Conservation (phyloP, 1,140 invertebrate genomes). For the Brachionus koreanus region DNA sequence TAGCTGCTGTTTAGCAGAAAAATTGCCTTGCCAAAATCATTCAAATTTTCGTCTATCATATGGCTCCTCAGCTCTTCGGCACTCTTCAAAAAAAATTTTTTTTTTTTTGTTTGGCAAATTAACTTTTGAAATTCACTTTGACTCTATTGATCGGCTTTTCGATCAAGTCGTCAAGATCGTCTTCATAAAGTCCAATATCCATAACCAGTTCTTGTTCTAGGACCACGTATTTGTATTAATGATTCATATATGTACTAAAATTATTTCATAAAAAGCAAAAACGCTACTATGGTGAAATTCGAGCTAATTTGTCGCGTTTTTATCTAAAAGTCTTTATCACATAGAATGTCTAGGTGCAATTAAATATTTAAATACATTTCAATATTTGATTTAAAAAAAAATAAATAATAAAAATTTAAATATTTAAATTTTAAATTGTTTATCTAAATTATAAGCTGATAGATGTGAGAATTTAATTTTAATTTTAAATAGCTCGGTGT, state of each 20-base stretch:
- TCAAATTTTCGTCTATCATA: conserved; percentile 24
- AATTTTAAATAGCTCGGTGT: too few species aligned
- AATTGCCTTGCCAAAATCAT: conserved; percentile 37
- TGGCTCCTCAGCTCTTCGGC: conserved; percentile 25
- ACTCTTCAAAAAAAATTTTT: conserved; percentile 8
- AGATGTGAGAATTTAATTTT: too few species aligned
- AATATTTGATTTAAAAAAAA: neutral
- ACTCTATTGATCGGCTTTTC: conserved; percentile 38
- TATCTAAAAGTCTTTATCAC: neutral
- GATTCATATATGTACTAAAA: neutral
- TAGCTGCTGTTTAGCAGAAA: conserved; percentile 20
- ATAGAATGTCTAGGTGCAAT: neutral
- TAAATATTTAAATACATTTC: neutral
- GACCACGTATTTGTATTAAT: neutral
- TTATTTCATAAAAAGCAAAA: neutral
- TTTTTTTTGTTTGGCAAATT: too few species aligned
- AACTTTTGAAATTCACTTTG: neutral
- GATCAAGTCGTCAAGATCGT: conserved; percentile 9
- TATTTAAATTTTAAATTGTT: too few species aligned
- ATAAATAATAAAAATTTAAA: neutral
- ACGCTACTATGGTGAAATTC: conserved; percentile 18
- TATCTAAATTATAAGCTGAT: too few species aligned
- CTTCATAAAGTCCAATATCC: conserved; percentile 12
- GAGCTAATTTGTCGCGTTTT: neutral
- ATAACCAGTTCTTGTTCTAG: neutral